These are phyloP conservation scores for Neodon shergylaensis DNA, from an alignment of 2,113 vertebrate genomes.

Conservation along the genomic window DNA sequence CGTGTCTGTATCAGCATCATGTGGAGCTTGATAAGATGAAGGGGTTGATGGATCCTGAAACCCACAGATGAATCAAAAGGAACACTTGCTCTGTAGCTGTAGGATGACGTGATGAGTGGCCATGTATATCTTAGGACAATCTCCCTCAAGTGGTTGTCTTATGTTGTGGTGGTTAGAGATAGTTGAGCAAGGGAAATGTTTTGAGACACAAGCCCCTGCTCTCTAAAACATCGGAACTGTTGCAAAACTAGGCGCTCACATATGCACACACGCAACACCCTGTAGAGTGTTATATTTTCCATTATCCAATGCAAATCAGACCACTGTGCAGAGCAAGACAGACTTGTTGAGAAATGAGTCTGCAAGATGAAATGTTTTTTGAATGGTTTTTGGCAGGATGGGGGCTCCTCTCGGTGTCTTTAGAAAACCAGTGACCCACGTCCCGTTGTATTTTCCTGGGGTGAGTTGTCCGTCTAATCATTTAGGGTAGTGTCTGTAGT, in stretches of 20 bases:
- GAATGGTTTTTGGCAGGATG: not conserved
- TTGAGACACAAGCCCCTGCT: not conserved
- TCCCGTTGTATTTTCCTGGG: not conserved
- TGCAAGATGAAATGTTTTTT: not conserved
- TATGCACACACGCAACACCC: no score
- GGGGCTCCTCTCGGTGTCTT: not conserved
- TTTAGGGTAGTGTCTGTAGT: not conserved
- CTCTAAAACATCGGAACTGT: not conserved
- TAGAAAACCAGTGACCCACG: not conserved
- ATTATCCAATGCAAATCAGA: not conserved
- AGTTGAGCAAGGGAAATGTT: not conserved
- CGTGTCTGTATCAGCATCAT: not conserved
- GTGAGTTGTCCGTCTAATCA: not conserved
- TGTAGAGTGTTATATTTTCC: not conserved
- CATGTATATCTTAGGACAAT: not conserved
- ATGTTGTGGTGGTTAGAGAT: not conserved
- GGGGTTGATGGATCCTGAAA: not conserved
- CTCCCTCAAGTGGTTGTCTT: not conserved
- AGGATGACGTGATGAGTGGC: not conserved
- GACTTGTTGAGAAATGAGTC: not conserved
- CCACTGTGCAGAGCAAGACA: not conserved
- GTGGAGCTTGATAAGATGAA: not conserved
- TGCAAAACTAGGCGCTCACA: not conserved
- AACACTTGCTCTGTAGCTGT: not conserved
- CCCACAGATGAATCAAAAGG: not conserved